A percentile compares a stretch with the other conserved stretches of the same genome.
Evolutionary conservation across 1,140 invertebrate genomes (phyloP).

Genomic region (Euglossa dilemma): DNA sequence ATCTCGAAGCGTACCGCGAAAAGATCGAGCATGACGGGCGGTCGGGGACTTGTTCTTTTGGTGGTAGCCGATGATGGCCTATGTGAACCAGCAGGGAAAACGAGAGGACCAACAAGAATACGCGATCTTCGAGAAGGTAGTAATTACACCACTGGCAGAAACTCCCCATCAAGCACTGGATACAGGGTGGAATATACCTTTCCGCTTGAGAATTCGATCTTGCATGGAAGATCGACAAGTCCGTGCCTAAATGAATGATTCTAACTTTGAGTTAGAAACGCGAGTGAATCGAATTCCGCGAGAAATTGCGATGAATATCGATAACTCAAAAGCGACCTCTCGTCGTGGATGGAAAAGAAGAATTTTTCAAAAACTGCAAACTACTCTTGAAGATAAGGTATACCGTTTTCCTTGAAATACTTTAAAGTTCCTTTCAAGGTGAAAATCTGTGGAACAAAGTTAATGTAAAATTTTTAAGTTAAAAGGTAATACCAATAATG

Average conservation of each 20-base stretch:
- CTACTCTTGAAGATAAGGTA: too few species aligned
- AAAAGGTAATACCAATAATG: too few species aligned
- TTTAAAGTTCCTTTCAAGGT: too few species aligned
- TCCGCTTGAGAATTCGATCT: not conserved
- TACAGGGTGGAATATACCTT: not conserved
- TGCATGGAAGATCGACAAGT: not conserved
- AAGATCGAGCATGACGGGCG: constrained; percentile 1
- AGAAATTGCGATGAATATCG: too few species aligned
- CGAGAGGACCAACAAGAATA: constrained; percentile 16
- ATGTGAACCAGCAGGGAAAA: constrained; percentile 20
- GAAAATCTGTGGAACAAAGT: too few species aligned
- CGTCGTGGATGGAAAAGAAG: too few species aligned
- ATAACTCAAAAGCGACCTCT: too few species aligned
- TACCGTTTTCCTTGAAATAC: too few species aligned
- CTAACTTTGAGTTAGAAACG: not conserved
- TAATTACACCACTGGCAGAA: constrained; percentile 39
- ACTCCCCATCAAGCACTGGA: not conserved
- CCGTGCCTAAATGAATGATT: not conserved
- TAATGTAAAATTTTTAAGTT: not conserved
- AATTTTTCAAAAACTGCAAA: too few species aligned
- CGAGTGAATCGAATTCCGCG: not conserved
- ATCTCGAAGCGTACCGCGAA: constrained; percentile 41
- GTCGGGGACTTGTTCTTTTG: constrained; percentile 17
- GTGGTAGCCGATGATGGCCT: constrained; percentile 31
- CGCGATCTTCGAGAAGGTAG: not conserved